Evolutionary conservation across 1,140 invertebrate species (phyloP).

Genomic region (Brachionus asplanchnoidis): DNA sequence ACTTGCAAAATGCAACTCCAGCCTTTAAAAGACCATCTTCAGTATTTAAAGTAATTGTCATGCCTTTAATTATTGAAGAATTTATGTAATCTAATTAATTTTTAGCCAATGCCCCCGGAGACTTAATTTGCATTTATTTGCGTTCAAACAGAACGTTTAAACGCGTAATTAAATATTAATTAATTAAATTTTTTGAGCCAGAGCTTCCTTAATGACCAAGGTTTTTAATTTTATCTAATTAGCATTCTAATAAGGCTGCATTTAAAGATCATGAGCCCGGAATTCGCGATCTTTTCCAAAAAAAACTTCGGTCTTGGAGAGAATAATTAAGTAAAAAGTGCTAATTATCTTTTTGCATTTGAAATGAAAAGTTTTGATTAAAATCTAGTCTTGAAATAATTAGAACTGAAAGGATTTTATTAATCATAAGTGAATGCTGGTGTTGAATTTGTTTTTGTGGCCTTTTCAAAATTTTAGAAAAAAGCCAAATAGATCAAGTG

Average conservation of each 20-base stretch:
- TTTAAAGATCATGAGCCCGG: not conserved
- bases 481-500: not conserved
- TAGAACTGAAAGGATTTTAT: not conserved
- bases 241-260: not conserved
- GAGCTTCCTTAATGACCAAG: not conserved
- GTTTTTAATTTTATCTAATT: not conserved
- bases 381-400: constrained; percentile 23
- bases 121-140: constrained; percentile 1
- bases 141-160: not conserved
- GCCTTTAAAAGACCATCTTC: too few relatives aligned
- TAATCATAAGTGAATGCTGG: not conserved
- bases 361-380: constrained; percentile 25
- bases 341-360: constrained; percentile 23
- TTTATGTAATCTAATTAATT: not conserved
- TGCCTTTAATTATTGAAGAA: not conserved
- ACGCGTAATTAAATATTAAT: not conserved
- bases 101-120: not conserved
- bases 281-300: not conserved
- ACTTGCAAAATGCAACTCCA: too few relatives aligned
- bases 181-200: not conserved
- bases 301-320: not conserved
- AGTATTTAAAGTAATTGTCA: not conserved
- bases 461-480: not conserved
- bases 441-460: not conserved
- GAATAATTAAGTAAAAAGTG: not conserved